A percentile compares a stretch with the other conserved stretches of the same genome.
Conservation (phyloP, 1,140 invertebrate genomes). For the Drosophila mojavensis region DNA sequence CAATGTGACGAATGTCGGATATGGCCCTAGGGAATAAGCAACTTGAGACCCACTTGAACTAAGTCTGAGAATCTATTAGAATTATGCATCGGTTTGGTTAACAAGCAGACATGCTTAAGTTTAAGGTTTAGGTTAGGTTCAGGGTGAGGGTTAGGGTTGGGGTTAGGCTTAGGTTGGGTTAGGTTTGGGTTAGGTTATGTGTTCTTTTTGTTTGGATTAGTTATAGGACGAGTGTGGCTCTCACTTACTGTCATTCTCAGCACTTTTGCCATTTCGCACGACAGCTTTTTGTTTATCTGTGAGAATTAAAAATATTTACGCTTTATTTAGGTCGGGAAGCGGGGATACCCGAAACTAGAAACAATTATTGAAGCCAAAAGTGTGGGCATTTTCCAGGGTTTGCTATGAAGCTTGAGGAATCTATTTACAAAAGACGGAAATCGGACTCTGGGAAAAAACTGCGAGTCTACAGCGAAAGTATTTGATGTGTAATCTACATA, state of each 20-base stretch:
- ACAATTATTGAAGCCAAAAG: not conserved
- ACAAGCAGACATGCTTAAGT: not conserved
- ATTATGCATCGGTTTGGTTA: not conserved
- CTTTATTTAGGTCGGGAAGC: constrained; percentile 48
- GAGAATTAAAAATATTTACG: constrained; percentile 82
- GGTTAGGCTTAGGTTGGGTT: not conserved
- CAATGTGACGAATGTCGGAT: not conserved
- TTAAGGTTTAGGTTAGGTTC: not conserved
- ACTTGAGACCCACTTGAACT: too few species aligned
- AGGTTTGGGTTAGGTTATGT: not conserved
- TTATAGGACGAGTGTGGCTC: not conserved
- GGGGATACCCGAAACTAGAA: not conserved
- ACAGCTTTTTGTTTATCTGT: constrained; percentile 84
- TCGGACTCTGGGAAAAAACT: too few species aligned
- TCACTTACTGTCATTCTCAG: constrained; percentile 82
- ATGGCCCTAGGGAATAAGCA: not conserved
- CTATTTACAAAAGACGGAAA: too few species aligned
- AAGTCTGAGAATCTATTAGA: too few species aligned
- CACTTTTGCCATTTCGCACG: constrained; percentile 78
- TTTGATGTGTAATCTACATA: too few species aligned
- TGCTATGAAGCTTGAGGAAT: too few species aligned
- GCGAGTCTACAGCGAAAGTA: too few species aligned
- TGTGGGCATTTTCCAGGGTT: not conserved
- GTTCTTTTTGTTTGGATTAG: not conserved
- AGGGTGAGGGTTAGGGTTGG: not conserved